phyloP scores from a whole-genome alignment of 2,888 invertebrate species.

The Philonicus albiceps region DNA sequence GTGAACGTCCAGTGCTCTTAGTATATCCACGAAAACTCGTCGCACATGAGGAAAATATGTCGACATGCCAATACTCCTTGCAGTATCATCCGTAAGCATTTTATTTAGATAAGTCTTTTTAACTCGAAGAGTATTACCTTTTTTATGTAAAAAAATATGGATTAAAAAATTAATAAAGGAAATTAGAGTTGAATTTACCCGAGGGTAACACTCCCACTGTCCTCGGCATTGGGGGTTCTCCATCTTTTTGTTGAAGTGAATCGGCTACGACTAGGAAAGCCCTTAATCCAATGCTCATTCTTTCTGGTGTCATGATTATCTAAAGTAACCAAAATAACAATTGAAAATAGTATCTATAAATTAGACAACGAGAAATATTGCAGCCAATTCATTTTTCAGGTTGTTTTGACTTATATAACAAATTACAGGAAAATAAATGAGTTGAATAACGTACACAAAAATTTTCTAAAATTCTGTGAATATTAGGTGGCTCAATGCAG shows the following conservation, averaged over 20 bases:
- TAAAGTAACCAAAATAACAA: slow-evolving; percentile 39
- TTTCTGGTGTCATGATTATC: slow-evolving; percentile 89
- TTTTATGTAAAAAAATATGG: background rate
- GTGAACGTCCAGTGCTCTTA: slow-evolving; percentile 92
- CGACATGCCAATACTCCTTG: slow-evolving; percentile 95
- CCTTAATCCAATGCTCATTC: slow-evolving; percentile 98
- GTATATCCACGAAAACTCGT: slow-evolving; percentile 93
- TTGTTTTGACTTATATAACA: too few species aligned
- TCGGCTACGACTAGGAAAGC: slow-evolving; percentile 99
- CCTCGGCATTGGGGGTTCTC: slow-evolving; percentile 98
- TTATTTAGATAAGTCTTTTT: slow-evolving; percentile 97
- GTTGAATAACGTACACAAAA: too few species aligned
- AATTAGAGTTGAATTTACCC: slow-evolving; percentile 6
- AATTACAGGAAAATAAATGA: too few species aligned
- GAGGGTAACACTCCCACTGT: slow-evolving; percentile 94
- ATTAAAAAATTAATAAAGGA: background rate
- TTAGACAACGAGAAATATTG: too few species aligned
- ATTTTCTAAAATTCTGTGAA: too few species aligned
- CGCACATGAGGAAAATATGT: slow-evolving; percentile 96
- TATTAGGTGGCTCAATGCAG: too few species aligned
- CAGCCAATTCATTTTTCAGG: too few species aligned
- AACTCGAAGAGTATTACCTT: slow-evolving; percentile 89
- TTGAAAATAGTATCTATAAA: too few species aligned
- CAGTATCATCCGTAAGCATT: slow-evolving; percentile 95
- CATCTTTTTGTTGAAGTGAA: slow-evolving; percentile 97